Conservation (phyloP, 2,888 invertebrate genomes). For the Unio delphinus region DNA sequence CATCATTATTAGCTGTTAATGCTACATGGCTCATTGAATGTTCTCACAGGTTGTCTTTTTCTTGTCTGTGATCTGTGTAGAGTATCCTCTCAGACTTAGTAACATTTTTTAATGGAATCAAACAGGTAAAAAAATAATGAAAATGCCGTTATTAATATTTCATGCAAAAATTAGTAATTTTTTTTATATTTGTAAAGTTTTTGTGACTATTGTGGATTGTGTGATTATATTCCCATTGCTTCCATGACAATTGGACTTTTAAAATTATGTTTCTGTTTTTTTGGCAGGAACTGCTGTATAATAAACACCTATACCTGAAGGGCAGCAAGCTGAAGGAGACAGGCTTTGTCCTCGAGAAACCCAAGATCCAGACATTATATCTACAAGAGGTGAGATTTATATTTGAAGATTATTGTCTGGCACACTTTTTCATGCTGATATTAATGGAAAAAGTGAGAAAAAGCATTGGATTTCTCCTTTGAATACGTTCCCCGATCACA, state of each 20-base stretch:
- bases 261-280: too few relatives aligned
- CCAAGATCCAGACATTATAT: constrained; percentile 77
- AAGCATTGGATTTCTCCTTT: too few relatives aligned
- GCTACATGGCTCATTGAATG: too few relatives aligned
- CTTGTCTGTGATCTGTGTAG: too few relatives aligned
- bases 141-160: background rate
- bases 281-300: constrained; percentile 79
- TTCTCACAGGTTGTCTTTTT: too few relatives aligned
- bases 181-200: background rate
- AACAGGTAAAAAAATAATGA: too few relatives aligned
- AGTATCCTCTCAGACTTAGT: too few relatives aligned
- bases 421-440: background rate
- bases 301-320: constrained; percentile 85
- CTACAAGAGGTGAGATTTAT: constrained; percentile 76
- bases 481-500: too few relatives aligned
- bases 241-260: background rate
- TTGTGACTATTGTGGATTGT: background rate
- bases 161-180: background rate
- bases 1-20: too few relatives aligned
- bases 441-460: too few relatives aligned
- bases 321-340: constrained; percentile 78
- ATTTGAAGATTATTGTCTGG: background rate
- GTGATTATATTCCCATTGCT: background rate
- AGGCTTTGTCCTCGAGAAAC: constrained; percentile 78
- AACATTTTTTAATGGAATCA: too few relatives aligned